Conservation (phyloP, 2,113 vertebrate species). For the Meriones unguiculatus region DNA sequence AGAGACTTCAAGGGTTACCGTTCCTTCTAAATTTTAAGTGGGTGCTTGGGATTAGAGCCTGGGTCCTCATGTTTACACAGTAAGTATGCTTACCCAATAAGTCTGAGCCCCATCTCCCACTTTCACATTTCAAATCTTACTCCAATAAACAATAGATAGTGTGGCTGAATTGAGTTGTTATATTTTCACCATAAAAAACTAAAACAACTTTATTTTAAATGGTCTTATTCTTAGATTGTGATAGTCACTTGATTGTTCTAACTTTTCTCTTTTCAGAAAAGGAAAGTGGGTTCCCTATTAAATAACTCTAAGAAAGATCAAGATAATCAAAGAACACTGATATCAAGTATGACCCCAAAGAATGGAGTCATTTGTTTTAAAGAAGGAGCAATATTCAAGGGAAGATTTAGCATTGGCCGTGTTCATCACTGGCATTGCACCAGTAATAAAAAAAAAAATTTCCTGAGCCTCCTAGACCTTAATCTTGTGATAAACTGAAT, state of each 20-base stretch:
- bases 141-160: neutral
- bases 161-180: neutral
- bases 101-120: neutral
- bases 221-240: neutral
- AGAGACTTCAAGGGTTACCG: neutral
- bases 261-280: neutral
- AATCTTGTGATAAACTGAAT: neutral
- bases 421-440: neutral
- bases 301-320: neutral
- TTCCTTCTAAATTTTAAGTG: neutral
- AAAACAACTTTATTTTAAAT: neutral
- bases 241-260: neutral
- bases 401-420: neutral
- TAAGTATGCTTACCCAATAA: neutral
- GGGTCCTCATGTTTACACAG: neutral
- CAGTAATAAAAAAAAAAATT: neutral
- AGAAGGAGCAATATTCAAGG: neutral
- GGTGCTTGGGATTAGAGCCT: neutral
- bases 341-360: neutral
- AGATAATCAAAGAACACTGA: neutral
- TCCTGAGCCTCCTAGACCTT: neutral
- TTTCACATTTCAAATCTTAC: neutral
- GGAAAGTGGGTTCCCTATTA: neutral
- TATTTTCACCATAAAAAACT: neutral
- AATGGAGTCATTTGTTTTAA: neutral